phyloP scores from a whole-genome alignment of 2,797 vertebrate genomes.

The Cuculus canorus region DNA sequence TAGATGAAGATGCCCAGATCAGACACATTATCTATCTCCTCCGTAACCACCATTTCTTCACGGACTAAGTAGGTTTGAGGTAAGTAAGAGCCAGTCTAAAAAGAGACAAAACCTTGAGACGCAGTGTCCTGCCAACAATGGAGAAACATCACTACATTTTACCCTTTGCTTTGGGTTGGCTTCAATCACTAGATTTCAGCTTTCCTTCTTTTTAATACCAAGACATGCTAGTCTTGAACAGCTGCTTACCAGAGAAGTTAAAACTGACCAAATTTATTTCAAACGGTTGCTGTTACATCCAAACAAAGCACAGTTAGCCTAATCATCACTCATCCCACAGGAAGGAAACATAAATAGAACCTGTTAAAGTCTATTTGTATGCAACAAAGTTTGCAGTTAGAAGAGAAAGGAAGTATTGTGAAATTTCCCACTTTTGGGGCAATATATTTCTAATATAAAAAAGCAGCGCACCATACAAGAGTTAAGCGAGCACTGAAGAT shows the following conservation, averaged over 20 bases:
- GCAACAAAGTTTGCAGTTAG: not conserved
- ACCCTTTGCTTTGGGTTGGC: not conserved
- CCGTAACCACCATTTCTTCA: conserved; percentile 93
- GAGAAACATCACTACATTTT: not conserved
- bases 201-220: not conserved
- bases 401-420: not conserved
- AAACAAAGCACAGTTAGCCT: not conserved
- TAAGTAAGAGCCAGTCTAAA: conserved; percentile 87
- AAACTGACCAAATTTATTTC: not conserved
- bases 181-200: not conserved
- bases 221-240: not conserved
- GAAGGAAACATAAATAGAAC: not conserved
- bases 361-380: not conserved
- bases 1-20: conserved; percentile 92
- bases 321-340: not conserved
- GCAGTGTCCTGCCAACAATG: not conserved
- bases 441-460: not conserved
- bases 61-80: conserved; percentile 89
- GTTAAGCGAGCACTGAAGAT: not conserved
- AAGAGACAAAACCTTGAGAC: not conserved
- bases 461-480: not conserved
- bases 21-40: conserved; percentile 88
- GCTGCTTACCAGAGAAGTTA: not conserved
- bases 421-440: not conserved
- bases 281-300: not conserved